Conservation (phyloP, 2,113 vertebrate genomes). For the Rattus norvegicus region DNA sequence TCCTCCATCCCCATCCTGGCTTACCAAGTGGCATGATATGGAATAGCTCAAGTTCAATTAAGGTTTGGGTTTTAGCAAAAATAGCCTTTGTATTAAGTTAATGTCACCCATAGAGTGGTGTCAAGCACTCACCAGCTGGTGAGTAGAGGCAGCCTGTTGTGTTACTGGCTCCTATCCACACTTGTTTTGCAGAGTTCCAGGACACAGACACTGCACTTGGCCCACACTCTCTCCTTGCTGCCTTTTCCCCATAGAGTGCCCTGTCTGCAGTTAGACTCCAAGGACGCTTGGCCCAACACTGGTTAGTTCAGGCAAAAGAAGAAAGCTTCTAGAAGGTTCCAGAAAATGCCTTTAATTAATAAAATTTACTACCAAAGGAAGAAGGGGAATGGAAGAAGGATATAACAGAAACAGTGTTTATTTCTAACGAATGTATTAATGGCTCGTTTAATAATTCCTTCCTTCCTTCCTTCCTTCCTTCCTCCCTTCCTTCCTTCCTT, state of each 20-base stretch:
- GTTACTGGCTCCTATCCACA: neutral
- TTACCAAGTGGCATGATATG: neutral
- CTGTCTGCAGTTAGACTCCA: neutral
- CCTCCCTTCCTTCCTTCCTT: neutral
- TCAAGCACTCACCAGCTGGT: rapidly evolving
- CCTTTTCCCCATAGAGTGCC: neutral
- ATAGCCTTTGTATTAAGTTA: neutral
- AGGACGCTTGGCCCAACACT: neutral
- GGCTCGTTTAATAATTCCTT: neutral
- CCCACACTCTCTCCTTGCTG: neutral
- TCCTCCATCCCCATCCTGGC: neutral
- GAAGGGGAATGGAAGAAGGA: neutral
- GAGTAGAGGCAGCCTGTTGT: rapidly evolving
- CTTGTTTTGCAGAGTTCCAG: neutral
- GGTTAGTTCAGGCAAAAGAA: neutral
- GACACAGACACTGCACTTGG: too few relatives aligned
- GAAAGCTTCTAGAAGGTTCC: neutral
- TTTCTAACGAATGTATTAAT: neutral
- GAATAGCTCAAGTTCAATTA: neutral
- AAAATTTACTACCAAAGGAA: neutral
- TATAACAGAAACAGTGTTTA: neutral
- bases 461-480: too few relatives aligned
- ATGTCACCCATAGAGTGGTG: neutral
- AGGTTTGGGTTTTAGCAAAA: neutral
- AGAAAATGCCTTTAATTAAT: neutral